Conservation (phyloP, 2,797 vertebrate species). For the Sebastes oblongus region DNA sequence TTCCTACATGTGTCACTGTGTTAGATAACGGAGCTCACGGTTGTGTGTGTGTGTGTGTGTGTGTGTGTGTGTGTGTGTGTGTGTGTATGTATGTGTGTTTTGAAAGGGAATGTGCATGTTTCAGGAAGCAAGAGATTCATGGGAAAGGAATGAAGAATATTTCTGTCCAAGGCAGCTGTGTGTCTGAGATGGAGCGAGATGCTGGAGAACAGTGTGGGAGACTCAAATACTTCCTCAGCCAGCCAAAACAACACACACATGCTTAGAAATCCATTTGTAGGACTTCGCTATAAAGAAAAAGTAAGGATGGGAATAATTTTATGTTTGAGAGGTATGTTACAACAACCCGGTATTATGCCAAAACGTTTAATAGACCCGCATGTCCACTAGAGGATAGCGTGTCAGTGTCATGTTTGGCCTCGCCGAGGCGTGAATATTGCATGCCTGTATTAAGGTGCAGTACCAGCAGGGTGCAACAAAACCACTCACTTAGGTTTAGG, state of each 20-base stretch:
- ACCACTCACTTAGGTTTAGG: not conserved
- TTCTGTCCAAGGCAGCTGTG: conserved; percentile 47
- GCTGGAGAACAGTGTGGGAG: conserved; percentile 18
- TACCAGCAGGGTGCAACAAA: not conserved
- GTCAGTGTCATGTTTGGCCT: not conserved
- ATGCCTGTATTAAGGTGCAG: not conserved
- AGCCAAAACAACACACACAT: conserved; percentile 28
- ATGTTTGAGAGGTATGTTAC: not conserved
- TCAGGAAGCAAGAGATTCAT: conserved; percentile 27
- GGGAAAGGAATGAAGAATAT: conserved; percentile 48
- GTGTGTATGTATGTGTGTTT: not conserved
- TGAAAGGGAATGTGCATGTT: not conserved
- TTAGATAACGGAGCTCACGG: not conserved
- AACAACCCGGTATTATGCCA: not conserved
- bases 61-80: not conserved
- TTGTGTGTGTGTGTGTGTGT: not conserved
- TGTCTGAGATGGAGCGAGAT: not conserved
- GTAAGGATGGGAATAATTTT: not conserved
- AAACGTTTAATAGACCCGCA: not conserved
- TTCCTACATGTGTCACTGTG: not conserved
- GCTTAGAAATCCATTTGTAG: not conserved
- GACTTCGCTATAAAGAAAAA: not conserved
- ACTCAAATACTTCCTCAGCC: conserved; percentile 7
- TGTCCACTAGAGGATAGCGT: not conserved
- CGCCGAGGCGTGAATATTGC: not conserved